Evolutionary conservation across 2,113 vertebrate genomes (phyloP).

Genomic region (Coreoperca whiteheadi): DNA sequence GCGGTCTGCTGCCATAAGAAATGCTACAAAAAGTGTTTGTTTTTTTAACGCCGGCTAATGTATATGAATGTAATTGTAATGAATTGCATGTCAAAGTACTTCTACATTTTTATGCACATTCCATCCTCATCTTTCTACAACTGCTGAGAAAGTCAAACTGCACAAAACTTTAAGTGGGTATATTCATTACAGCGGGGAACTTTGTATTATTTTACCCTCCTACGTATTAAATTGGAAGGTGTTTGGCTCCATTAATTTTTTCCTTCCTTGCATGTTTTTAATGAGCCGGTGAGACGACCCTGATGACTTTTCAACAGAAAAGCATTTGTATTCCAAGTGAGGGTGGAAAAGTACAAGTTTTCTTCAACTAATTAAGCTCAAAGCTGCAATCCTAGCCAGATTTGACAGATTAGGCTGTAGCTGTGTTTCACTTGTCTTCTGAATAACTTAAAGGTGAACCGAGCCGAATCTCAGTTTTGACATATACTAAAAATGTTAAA

Average conservation of each 20-base stretch:
- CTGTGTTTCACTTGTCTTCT: constrained; percentile 19
- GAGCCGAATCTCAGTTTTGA: constrained; percentile 14
- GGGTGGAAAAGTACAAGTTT: constrained; percentile 52
- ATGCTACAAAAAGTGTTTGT: not conserved
- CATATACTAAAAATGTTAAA: not conserved
- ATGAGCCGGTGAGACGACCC: constrained; percentile 71
- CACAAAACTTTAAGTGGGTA: constrained; percentile 36
- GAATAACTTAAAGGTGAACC: constrained; percentile 31
- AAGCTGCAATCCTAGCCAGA: constrained; percentile 42
- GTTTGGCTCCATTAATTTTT: constrained; percentile 68
- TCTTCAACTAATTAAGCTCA: constrained; percentile 69
- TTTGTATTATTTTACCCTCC: constrained; percentile 54
- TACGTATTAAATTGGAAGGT: constrained; percentile 59
- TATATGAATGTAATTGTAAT: not conserved
- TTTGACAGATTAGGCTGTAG: constrained; percentile 40
- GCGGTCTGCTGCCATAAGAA: constrained; percentile 7
- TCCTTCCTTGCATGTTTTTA: constrained; percentile 61
- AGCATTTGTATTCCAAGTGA: constrained; percentile 61
- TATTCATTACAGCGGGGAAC: constrained; percentile 25
- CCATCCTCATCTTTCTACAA: not conserved
- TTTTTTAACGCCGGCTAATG: not conserved
- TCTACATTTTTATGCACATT: not conserved
- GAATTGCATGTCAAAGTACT: not conserved
- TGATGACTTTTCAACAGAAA: constrained; percentile 63
- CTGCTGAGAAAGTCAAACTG: constrained; percentile 46